A percentile compares a stretch with the other conserved stretches of the same genome.
These are phyloP conservation scores for Cryptoprocta ferox DNA, from an alignment of 2,797 vertebrate species.

Conservation along the genomic window DNA sequence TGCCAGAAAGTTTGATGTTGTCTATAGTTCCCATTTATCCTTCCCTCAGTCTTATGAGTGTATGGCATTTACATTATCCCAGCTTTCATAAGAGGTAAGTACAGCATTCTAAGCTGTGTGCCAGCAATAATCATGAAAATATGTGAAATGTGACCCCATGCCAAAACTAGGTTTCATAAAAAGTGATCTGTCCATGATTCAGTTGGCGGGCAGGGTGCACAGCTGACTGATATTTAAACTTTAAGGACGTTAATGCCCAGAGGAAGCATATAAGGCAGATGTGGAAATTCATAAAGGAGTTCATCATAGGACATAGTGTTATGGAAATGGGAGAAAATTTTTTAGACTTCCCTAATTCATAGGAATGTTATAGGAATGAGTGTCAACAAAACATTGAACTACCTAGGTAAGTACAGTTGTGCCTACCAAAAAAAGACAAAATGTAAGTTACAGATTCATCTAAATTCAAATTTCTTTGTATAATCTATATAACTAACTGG, in stretches of 20 bases:
- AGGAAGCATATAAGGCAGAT: conserved; percentile 27
- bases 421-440: neutral
- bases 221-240: conserved; percentile 51
- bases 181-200: neutral
- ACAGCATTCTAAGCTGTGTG: neutral
- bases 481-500: neutral
- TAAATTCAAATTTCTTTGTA: neutral
- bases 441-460: neutral
- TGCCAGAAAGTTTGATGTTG: neutral
- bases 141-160: neutral
- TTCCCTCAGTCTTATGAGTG: neutral
- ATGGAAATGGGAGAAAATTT: neutral
- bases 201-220: neutral
- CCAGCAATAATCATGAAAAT: conserved; percentile 55
- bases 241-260: conserved; percentile 31
- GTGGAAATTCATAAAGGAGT: conserved; percentile 28
- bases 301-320: neutral
- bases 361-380: conserved; percentile 9
- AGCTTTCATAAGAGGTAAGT: neutral
- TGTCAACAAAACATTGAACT: neutral
- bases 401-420: neutral
- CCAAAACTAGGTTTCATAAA: conserved; percentile 53
- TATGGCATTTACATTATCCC: neutral
- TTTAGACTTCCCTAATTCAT: conserved; percentile 25
- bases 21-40: conserved; percentile 4